These are phyloP conservation scores for Montipora sp. DNA, from an alignment of 64 coral and sea anemone genomes.

Conservation along the genomic window DNA sequence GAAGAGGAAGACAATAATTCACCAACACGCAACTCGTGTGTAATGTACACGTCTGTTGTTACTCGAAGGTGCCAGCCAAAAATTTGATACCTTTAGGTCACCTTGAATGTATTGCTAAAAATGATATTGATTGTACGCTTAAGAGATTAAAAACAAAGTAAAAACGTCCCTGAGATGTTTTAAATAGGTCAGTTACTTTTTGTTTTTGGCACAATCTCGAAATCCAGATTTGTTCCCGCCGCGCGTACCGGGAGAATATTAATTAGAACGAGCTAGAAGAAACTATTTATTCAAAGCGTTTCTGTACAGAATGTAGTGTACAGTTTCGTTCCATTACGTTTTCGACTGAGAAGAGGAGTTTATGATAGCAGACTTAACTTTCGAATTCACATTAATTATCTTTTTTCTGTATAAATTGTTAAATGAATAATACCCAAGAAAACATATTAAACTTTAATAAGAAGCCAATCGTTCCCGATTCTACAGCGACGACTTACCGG, in stretches of 20 bases:
- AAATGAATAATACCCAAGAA: not conserved
- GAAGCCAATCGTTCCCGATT: not conserved
- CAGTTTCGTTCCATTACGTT: slow-evolving; percentile 2
- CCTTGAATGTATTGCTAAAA: not conserved
- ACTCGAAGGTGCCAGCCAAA: no score
- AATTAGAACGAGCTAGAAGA: no score
- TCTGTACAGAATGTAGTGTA: not conserved
- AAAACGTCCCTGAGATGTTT: not conserved
- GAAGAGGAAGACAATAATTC: no score
- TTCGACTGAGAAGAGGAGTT: not conserved
- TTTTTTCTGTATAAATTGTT: not conserved
- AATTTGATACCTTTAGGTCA: not conserved
- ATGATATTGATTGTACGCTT: not conserved
- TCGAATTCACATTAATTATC: not conserved
- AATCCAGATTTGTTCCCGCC: not conserved
- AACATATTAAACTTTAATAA: not conserved
- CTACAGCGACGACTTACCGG: slow-evolving; percentile 1
- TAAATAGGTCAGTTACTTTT: not conserved
- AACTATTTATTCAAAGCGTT: no score
- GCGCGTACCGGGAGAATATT: not conserved
- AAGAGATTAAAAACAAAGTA: slow-evolving; percentile 29
- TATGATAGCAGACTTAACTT: not conserved
- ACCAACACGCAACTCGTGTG: not conserved
- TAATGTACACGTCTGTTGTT: no score
- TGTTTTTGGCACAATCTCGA: not conserved